phyloP scores from a whole-genome alignment of 92 coral and sea anemone genomes.

The Galaxea fascicularis region DNA sequence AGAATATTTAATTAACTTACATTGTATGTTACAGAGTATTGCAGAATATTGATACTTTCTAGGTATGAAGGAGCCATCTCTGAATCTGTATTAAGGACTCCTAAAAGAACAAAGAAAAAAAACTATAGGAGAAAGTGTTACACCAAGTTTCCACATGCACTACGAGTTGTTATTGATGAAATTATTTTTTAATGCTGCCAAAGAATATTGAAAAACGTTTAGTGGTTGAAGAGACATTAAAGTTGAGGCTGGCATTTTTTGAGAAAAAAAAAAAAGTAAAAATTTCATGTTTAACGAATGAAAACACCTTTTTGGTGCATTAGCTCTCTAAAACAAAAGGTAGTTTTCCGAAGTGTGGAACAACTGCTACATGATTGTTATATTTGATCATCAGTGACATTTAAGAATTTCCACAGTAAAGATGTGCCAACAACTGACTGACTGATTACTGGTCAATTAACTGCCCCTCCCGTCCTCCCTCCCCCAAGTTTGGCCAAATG shows the following conservation, averaged over 20 bases:
- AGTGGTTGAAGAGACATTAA: no score
- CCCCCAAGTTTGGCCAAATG: not conserved
- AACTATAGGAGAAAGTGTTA: not conserved
- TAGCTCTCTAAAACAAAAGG: no score
- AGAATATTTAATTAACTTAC: constrained; percentile 48
- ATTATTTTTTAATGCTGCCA: no score
- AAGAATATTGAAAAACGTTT: no score
- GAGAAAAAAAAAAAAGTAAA: no score
- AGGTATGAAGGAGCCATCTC: constrained; percentile 63
- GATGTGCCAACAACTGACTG: not conserved
- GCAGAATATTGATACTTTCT: constrained; percentile 67
- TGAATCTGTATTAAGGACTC: constrained; percentile 54
- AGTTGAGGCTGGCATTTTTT: no score
- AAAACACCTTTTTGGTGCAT: no score
- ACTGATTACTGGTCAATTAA: not conserved
- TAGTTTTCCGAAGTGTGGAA: no score
- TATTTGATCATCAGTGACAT: no score
- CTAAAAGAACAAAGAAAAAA: constrained; percentile 29
- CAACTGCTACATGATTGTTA: no score
- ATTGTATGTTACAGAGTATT: constrained; percentile 63
- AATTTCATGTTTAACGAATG: no score
- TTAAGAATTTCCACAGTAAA: no score
- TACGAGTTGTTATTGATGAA: not conserved
- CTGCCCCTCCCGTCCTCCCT: not conserved
- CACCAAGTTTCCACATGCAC: not conserved